Conservation (phyloP, 2,113 vertebrate genomes). For the Nicator chloris region DNA sequence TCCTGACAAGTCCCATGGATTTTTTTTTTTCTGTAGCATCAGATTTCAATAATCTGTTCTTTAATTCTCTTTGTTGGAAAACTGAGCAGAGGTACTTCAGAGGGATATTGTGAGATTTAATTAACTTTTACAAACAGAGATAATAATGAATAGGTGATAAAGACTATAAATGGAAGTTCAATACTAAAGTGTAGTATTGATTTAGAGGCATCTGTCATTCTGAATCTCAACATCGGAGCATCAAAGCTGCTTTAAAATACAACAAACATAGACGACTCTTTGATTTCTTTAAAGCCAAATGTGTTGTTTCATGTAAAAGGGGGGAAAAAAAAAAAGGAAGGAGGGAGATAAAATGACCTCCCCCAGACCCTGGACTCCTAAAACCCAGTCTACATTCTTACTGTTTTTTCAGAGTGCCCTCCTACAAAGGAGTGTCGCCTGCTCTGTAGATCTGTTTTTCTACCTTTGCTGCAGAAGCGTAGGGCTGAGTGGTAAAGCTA, state of each 20-base stretch:
- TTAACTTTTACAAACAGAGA: background rate
- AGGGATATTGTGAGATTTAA: background rate
- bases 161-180: background rate
- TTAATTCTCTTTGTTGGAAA: background rate
- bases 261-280: background rate
- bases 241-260: background rate
- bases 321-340: fast-evolving
- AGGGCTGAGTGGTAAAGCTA: background rate
- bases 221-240: background rate
- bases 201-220: background rate
- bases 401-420: background rate
- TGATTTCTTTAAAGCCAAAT: background rate
- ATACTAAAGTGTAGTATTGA: background rate
- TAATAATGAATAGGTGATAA: background rate
- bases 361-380: background rate
- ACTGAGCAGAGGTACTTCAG: background rate
- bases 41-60: background rate
- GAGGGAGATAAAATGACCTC: background rate
- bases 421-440: background rate
- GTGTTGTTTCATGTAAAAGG: background rate
- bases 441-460: background rate
- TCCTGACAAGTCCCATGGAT: background rate
- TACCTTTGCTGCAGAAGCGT: fast-evolving
- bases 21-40: background rate
- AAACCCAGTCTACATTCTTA: background rate